Evolutionary conservation across 2,888 invertebrate species (phyloP), one percentile per base, ranked within the genome.

Genomic region (Lepetodrilus schrolli): DNA sequence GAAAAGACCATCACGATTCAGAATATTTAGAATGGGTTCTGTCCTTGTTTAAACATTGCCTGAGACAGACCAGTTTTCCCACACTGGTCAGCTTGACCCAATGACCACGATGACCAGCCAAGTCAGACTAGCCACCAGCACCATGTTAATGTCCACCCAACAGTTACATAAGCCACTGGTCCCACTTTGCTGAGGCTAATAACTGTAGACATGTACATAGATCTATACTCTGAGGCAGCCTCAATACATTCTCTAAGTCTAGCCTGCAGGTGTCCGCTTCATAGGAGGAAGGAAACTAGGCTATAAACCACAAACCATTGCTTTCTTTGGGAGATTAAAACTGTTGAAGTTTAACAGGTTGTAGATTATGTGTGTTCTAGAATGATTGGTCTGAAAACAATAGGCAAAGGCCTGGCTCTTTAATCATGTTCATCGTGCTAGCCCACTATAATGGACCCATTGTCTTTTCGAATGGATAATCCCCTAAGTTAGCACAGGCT

Each of bases 61-160:
- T 10, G n/a, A 4, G 58, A 43, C n/a, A 17, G 43, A 17, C 43
- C 58, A n/a, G 51, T 58, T 43, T 43, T 58, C 58, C 30, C 58
- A 58, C 58, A 58, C 58, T 34, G 58, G 58, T 58, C 58, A 58
- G 58, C 34, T 58, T 10, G n/a, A 13, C 26, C 58, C 26, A 34
- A 58, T 58, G 58, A 58, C 58, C 58, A 58, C 26, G 34, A n/a
- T n/a, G 58, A 34, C 58, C 58, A 58, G 13, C n/a, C 2, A 17
- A n/a, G 1, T 8, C 58, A 30, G 13, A 10, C 58, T n/a, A 43
- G 43, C 51, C 30, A 21, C 30, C 26, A 51, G 51, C 51, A 23
- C 8, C 17, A 17, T 30, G 7, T 30, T 58, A n/a, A 34, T 58
- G 23, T 58, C 17, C 26, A 58, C 23, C 58, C 34, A 34, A 17